Evolutionary conservation across 2,113 vertebrate genomes (phyloP).

Genomic region (Indri indri): DNA sequence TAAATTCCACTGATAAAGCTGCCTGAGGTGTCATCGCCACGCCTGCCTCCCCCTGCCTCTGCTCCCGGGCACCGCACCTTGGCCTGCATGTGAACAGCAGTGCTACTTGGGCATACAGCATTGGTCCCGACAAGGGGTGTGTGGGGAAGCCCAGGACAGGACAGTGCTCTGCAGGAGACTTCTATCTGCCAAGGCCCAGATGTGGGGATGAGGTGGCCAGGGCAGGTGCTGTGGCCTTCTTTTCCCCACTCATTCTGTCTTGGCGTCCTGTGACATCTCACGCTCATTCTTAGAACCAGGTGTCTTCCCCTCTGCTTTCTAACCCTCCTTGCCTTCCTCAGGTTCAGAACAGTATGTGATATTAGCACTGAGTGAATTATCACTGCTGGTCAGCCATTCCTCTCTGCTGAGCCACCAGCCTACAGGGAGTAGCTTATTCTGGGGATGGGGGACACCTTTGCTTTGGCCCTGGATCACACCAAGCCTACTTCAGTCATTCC

Average conservation of each 20-base stretch:
- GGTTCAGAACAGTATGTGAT: background rate
- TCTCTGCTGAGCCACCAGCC: background rate
- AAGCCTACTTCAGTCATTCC: background rate
- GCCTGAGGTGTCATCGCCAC: background rate
- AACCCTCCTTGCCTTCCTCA: background rate
- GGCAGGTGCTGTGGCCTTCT: background rate
- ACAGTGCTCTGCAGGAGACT: background rate
- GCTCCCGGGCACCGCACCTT: background rate
- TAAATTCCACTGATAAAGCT: background rate
- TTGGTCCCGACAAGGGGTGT: background rate
- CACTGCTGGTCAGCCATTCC: background rate
- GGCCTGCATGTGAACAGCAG: background rate
- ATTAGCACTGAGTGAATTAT: rapidly evolving
- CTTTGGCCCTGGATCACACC: background rate
- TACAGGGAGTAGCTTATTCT: background rate
- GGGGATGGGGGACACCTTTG: background rate
- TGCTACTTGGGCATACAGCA: background rate
- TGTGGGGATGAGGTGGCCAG: background rate
- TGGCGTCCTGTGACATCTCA: background rate
- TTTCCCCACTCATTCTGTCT: background rate
- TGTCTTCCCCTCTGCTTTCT: background rate
- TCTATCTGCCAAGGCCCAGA: background rate
- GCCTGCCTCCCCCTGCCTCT: background rate
- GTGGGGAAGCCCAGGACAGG: background rate
- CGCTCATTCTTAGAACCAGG: background rate